Percentiles rank a stretch among this genome's conserved stretches.
phyloP scores from a whole-genome alignment of 2,113 vertebrate genomes.

The Pandion haliaetus region DNA sequence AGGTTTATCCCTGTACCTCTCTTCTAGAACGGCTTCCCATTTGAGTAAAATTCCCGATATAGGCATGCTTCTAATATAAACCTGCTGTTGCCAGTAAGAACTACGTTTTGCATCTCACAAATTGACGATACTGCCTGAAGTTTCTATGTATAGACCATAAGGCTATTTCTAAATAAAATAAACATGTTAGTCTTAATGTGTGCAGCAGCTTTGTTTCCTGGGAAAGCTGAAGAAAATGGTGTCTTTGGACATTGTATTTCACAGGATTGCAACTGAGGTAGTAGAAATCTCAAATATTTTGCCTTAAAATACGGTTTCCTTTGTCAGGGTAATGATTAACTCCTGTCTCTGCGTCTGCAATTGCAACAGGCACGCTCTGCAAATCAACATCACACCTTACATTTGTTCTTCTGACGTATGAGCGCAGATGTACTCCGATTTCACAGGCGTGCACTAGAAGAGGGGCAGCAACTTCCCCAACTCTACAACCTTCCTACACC shows the following conservation, averaged over 20 bases:
- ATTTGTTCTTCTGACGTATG: fast-evolving
- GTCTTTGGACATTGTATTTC: not conserved
- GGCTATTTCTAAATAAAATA: not conserved
- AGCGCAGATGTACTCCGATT: not conserved
- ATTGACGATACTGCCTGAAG: not conserved
- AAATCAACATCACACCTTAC: not conserved
- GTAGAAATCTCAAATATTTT: not conserved
- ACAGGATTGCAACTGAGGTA: not conserved
- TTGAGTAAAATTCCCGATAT: not conserved
- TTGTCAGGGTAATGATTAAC: not conserved
- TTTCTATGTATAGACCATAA: not conserved
- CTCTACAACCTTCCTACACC: too few species aligned
- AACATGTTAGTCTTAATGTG: not conserved
- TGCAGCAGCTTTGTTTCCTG: not conserved
- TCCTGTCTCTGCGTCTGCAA: not conserved
- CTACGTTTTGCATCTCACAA: not conserved
- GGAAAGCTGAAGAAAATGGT: not conserved
- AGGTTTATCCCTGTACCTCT: not conserved
- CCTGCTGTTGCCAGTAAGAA: not conserved
- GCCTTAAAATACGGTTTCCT: not conserved
- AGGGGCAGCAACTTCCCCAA: not conserved
- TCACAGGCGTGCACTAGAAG: not conserved
- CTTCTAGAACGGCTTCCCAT: not conserved
- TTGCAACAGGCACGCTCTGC: not conserved
- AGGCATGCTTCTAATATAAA: not conserved